Percentiles rank a stretch among this genome's conserved stretches.
These are phyloP conservation scores for Procapra przewalskii DNA, from an alignment of 2,113 vertebrate genomes.

Conservation along the genomic window DNA sequence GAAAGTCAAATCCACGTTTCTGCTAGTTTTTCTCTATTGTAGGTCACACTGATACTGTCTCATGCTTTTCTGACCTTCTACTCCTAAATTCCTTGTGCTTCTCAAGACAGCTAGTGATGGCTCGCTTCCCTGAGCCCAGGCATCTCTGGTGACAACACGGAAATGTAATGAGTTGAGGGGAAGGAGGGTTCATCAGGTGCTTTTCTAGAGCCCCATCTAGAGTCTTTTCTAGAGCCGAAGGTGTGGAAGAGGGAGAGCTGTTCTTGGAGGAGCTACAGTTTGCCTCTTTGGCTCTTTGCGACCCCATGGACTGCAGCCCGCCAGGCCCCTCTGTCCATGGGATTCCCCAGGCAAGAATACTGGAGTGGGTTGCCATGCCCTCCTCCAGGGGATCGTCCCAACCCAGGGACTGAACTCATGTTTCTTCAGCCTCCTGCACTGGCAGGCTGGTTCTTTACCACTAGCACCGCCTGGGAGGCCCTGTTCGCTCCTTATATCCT, in stretches of 20 bases:
- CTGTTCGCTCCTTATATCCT: constrained; percentile 31
- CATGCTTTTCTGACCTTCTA: constrained; percentile 23
- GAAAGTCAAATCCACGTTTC: constrained; percentile 58
- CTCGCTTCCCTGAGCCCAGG: constrained; percentile 18
- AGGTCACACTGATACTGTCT: constrained; percentile 53
- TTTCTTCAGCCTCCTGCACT: neutral
- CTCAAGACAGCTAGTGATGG: constrained; percentile 50
- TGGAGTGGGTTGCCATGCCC: neutral
- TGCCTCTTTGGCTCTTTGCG: neutral
- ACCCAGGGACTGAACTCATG: neutral
- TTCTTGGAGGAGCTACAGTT: neutral
- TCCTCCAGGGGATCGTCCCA: neutral
- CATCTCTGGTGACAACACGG: neutral
- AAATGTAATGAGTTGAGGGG: neutral
- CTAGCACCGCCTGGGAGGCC: neutral
- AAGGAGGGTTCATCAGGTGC: neutral
- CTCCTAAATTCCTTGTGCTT: constrained; percentile 43
- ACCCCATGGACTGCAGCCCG: neutral
- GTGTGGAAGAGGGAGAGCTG: neutral
- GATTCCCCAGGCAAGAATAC: neutral
- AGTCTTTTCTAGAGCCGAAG: neutral
- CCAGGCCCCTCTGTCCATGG: neutral
- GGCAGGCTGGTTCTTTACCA: neutral
- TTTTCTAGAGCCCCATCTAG: neutral
- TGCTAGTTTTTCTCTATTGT: constrained; percentile 54